Conservation (phyloP, 2,797 vertebrate genomes). For the Pempheris klunzingeri region DNA sequence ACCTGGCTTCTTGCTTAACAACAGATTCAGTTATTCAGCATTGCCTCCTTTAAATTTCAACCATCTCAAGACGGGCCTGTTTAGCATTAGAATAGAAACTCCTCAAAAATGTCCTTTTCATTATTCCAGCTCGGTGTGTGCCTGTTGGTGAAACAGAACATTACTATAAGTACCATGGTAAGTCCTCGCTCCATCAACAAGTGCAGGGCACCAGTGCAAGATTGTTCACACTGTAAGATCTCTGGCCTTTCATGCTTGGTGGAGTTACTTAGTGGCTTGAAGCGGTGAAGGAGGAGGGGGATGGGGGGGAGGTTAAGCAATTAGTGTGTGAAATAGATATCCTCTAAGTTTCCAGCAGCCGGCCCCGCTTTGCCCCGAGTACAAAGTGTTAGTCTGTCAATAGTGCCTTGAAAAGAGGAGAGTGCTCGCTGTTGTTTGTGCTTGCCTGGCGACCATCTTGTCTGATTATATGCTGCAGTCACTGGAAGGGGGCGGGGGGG, state of each 20-base stretch:
- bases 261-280: slow-evolving; percentile 65
- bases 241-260: slow-evolving; percentile 66
- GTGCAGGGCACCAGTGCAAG: slow-evolving; percentile 29
- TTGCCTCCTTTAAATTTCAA: background rate
- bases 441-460: slow-evolving; percentile 58
- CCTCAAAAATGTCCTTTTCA: background rate
- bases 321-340: slow-evolving; percentile 80
- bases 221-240: slow-evolving; percentile 55
- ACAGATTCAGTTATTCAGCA: slow-evolving; percentile 4
- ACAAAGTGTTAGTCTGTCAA: slow-evolving; percentile 76
- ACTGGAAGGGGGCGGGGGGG: background rate
- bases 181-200: slow-evolving; percentile 48
- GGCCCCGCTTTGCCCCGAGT: slow-evolving; percentile 52
- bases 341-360: slow-evolving; percentile 54
- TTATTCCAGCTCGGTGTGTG: background rate
- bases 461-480: slow-evolving; percentile 61
- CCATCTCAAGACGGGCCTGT: slow-evolving; percentile 1
- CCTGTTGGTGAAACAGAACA: slow-evolving; percentile 7
- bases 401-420: slow-evolving; percentile 48
- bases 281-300: slow-evolving; percentile 32
- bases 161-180: slow-evolving; percentile 1
- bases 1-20: slow-evolving; percentile 12
- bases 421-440: slow-evolving; percentile 67
- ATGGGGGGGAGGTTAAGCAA: slow-evolving; percentile 49
- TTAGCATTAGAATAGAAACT: slow-evolving; percentile 51